Percentiles rank a stretch among this genome's conserved stretches.
Evolutionary conservation across 1,140 invertebrate species (phyloP).

Genomic region (Marisa cornuarietis): DNA sequence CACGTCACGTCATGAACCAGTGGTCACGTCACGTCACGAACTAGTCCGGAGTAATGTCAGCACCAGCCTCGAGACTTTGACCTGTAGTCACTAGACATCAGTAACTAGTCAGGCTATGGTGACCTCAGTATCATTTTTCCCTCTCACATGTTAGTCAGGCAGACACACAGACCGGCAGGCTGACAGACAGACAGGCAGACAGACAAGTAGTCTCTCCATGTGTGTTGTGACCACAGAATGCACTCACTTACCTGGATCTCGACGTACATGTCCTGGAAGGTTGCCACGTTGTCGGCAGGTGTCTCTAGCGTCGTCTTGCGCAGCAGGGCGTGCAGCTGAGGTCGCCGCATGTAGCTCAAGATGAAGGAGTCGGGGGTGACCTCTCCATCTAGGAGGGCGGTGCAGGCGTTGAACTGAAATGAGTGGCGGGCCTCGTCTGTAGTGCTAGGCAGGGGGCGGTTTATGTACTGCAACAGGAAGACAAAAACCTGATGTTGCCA

Average conservation of each 20-base stretch:
- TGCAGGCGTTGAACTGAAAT: slow-evolving; percentile 55
- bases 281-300: slow-evolving; percentile 42
- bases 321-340: slow-evolving; percentile 38
- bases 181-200: too few species aligned
- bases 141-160: too few species aligned
- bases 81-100: too few species aligned
- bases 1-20: too few species aligned
- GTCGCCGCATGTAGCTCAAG: slow-evolving; percentile 25
- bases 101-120: too few species aligned
- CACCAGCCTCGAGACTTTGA: too few species aligned
- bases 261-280: slow-evolving; percentile 55
- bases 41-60: too few species aligned
- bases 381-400: slow-evolving; percentile 48
- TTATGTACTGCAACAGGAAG: slow-evolving; percentile 49
- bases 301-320: slow-evolving; percentile 39
- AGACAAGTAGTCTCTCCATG: too few species aligned
- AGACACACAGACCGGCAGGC: too few species aligned
- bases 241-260: slow-evolving; percentile 33
- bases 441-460: slow-evolving; percentile 45
- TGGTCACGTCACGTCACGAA: too few species aligned
- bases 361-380: slow-evolving; percentile 43
- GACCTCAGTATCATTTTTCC: too few species aligned
- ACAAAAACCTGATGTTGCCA: background rate
- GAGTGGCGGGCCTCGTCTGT: slow-evolving; percentile 56
- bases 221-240: too few species aligned